These are phyloP conservation scores for Drosophila flavopinicola DNA, from an alignment of 2,888 invertebrate species.

Conservation along the genomic window DNA sequence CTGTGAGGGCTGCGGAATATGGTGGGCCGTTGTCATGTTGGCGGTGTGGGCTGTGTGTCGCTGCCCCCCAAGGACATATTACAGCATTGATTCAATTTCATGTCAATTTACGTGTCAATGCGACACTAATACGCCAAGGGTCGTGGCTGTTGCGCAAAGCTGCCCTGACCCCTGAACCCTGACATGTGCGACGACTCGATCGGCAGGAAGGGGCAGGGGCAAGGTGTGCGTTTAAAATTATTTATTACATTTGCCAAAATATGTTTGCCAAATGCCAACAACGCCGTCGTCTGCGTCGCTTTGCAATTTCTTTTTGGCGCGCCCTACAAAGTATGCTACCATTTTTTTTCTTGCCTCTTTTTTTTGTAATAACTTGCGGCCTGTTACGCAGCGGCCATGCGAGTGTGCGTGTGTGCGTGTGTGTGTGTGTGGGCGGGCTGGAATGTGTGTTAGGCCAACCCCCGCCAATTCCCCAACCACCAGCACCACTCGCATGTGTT, in stretches of 20 bases:
- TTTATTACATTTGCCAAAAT: conserved; percentile 79
- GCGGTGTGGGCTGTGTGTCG: conserved; percentile 33
- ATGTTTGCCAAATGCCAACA: conserved; percentile 69
- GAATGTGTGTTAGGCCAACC: conserved; percentile 41
- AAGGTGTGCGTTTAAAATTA: conserved; percentile 79
- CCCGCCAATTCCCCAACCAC: conserved; percentile 36
- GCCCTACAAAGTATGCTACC: conserved; percentile 50
- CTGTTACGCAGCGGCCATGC: conserved; percentile 67
- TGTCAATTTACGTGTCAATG: conserved; percentile 85
- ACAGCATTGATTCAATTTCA: conserved; percentile 85
- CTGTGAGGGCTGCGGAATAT: conserved; percentile 7
- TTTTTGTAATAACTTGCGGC: conserved; percentile 74
- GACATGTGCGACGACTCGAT: conserved; percentile 23
- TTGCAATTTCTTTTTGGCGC: conserved; percentile 55
- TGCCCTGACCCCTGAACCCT: conserved; percentile 50
- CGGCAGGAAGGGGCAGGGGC: too few species aligned
- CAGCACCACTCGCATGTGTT: conserved; percentile 65
- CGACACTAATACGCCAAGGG: conserved; percentile 82
- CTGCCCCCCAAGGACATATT: conserved; percentile 83
- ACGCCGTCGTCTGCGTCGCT: conserved; percentile 40
- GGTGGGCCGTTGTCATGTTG: background rate
- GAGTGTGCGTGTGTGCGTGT: conserved; percentile 18
- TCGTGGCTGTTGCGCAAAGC: conserved; percentile 54
- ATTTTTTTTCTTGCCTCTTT: conserved; percentile 28
- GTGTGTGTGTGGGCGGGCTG: conserved; percentile 24